A percentile compares a stretch with the other conserved stretches of the same genome.
Conservation (phyloP, 2,113 vertebrate genomes). For the Scophthalmus maximus region DNA sequence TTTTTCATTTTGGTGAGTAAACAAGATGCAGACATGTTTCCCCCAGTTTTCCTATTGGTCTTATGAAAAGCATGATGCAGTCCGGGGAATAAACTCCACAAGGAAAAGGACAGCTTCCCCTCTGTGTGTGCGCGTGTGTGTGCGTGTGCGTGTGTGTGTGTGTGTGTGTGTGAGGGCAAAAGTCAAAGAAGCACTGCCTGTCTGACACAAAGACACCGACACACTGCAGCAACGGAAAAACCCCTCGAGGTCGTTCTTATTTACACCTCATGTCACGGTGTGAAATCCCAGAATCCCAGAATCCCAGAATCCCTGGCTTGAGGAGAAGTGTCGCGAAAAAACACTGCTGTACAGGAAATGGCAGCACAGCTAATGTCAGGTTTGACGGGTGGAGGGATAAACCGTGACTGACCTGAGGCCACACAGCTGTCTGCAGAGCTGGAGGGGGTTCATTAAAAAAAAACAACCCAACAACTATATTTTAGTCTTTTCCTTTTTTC, state of each 20-base stretch:
- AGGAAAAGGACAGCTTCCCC: not conserved
- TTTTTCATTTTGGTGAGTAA: slow-evolving; percentile 49
- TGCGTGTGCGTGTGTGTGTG: not conserved
- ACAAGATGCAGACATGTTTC: slow-evolving; percentile 64
- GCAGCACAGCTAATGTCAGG: slow-evolving; percentile 22
- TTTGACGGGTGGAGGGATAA: slow-evolving; percentile 44
- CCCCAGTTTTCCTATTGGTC: slow-evolving; percentile 29
- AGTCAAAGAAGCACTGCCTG: not conserved
- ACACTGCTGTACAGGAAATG: slow-evolving; percentile 24
- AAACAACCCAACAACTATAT: too few relatives aligned
- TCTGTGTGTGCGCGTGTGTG: not conserved
- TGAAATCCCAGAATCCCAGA: slow-evolving; percentile 44
- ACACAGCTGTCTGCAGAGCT: slow-evolving; percentile 43
- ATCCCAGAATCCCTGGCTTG: slow-evolving; percentile 17
- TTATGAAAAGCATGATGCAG: slow-evolving; percentile 22
- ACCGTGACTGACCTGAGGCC: slow-evolving; percentile 46
- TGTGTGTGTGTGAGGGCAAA: not conserved
- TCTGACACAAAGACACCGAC: slow-evolving; percentile 10
- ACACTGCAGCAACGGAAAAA: slow-evolving; percentile 28
- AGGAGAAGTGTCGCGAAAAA: slow-evolving; percentile 13
- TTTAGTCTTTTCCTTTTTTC: too few relatives aligned
- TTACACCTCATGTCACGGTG: slow-evolving; percentile 37
- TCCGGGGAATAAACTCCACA: not conserved
- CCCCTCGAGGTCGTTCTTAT: slow-evolving; percentile 18
- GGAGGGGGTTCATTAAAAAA: too few relatives aligned